These are phyloP conservation scores for Synaphobranchus kaupii DNA, from an alignment of 2,797 vertebrate genomes.

Conservation along the genomic window DNA sequence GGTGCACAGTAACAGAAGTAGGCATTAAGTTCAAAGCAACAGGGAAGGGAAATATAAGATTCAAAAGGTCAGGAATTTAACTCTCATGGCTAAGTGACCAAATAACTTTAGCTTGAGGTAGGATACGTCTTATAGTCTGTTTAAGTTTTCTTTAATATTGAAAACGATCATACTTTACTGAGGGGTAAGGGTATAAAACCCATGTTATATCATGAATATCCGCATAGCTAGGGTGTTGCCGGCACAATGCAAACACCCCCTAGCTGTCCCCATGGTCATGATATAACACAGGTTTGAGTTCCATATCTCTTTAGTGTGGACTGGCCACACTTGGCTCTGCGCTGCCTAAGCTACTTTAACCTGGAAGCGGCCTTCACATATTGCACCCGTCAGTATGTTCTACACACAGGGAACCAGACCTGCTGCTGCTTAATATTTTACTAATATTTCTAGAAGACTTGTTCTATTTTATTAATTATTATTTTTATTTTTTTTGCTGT, in stretches of 20 bases:
- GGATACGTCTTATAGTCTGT: not conserved
- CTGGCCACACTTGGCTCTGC: not conserved
- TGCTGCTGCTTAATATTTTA: constrained; percentile 31
- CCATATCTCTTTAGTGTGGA: not conserved
- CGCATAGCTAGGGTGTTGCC: too few relatives aligned
- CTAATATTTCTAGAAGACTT: constrained; percentile 14
- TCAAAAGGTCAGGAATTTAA: not conserved
- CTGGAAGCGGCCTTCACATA: constrained; percentile 7
- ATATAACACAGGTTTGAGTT: not conserved
- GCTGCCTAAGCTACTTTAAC: not conserved
- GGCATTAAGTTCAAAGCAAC: not conserved
- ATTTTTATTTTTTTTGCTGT: constrained; percentile 9
- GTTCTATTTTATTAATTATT: not conserved
- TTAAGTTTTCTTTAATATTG: not conserved
- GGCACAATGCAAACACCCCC: too few relatives aligned
- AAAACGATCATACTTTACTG: not conserved
- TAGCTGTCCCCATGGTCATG: not conserved
- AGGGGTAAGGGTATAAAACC: not conserved
- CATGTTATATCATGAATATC: not conserved
- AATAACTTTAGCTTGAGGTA: not conserved
- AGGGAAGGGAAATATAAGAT: not conserved
- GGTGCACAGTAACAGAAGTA: not conserved
- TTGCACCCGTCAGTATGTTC: not conserved
- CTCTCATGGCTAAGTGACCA: constrained; percentile 3
- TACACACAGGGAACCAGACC: constrained; percentile 20